phyloP scores from a whole-genome alignment of 2,888 invertebrate species.

The Epicampocera succincta region DNA sequence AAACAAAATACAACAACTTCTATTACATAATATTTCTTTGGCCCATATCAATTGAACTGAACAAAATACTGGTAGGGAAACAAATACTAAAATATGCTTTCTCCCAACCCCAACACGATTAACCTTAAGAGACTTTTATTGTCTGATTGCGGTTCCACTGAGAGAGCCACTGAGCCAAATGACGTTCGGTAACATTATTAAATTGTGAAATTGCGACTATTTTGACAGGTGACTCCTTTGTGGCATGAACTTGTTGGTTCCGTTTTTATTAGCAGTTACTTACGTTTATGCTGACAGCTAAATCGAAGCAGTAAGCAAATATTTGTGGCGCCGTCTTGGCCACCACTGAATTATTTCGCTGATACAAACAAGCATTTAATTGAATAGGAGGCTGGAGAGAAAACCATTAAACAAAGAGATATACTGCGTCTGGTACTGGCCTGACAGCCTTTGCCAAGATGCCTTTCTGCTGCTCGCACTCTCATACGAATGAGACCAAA shows the following conservation, averaged over 20 bases:
- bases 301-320: no score
- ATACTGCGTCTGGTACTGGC: no score
- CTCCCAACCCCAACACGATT: not conserved
- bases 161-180: not conserved
- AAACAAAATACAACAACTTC: constrained; percentile 1
- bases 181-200: constrained; percentile 33
- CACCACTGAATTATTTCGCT: no score
- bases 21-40: constrained; percentile 19
- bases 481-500: no score
- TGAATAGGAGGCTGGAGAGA: no score
- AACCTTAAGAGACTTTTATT: constrained; percentile 2
- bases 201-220: constrained; percentile 56
- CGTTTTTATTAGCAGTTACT: not conserved
- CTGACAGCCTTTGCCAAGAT: no score
- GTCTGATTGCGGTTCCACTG: not conserved
- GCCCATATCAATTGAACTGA: constrained; percentile 35
- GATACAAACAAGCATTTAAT: no score
- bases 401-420: no score
- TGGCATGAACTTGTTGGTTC: constrained; percentile 23
- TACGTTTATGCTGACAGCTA: no score
- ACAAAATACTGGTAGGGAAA: not conserved
- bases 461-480: no score
- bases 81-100: not conserved
- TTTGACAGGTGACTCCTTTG: constrained; percentile 65
- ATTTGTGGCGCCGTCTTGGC: no score